Conservation (phyloP, 2,888 invertebrate genomes). For the Agapostemon virescens region DNA sequence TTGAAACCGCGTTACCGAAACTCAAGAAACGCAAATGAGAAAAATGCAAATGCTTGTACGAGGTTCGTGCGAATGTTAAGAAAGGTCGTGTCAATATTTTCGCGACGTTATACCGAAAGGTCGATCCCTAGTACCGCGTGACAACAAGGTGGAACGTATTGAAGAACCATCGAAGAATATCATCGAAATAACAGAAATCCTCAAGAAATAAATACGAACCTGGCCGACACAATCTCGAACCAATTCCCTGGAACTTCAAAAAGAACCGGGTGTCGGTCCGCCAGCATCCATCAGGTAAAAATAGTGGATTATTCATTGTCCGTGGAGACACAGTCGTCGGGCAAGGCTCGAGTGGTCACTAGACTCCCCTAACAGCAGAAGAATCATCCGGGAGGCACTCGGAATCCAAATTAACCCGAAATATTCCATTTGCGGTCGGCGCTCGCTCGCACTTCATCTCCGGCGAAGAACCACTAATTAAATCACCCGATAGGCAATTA, state of each 20-base stretch:
- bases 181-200: neutral
- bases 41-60: no score
- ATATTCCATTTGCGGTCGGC: neutral
- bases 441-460: constrained; percentile 5
- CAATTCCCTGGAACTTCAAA: neutral
- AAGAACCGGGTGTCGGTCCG: neutral
- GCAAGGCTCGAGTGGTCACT: constrained; percentile 1
- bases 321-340: neutral
- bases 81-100: no score
- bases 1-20: no score
- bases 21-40: no score
- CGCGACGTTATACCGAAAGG: no score
- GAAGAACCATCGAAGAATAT: neutral
- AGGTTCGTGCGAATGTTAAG: no score
- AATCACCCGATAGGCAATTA: neutral
- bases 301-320: constrained; percentile 3
- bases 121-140: no score
- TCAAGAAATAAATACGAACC: neutral
- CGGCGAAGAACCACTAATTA: neutral
- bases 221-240: neutral
- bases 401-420: neutral
- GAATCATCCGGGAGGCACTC: neutral
- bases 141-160: neutral
- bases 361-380: neutral
- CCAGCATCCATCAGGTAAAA: neutral